Conservation (phyloP, 2,888 invertebrate species). For the Brachypterus glaber region DNA sequence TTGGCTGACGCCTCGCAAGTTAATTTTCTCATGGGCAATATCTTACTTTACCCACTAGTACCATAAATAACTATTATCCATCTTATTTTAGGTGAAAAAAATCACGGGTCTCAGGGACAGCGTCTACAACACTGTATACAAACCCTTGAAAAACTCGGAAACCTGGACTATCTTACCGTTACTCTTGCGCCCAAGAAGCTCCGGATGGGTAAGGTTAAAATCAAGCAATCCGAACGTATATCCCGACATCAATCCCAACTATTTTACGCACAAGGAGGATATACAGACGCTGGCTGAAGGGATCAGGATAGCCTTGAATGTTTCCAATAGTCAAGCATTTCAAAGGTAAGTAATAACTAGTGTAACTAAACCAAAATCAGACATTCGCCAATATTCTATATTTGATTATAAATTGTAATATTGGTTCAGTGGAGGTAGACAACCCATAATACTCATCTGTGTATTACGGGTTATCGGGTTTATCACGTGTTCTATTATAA, state of each 20-base stretch:
- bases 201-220: slow-evolving; percentile 75
- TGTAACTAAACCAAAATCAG: neutral
- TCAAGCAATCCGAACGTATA: slow-evolving; percentile 72
- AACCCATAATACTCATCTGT: too few species aligned
- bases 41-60: neutral
- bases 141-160: slow-evolving; percentile 67
- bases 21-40: too few species aligned
- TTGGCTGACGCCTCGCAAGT: too few species aligned
- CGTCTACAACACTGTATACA: slow-evolving; percentile 76
- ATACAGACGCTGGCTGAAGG: slow-evolving; percentile 70
- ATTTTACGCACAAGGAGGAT: slow-evolving; percentile 79
- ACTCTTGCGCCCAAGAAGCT: slow-evolving; percentile 74
- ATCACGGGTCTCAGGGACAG: slow-evolving; percentile 67
- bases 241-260: slow-evolving; percentile 86
- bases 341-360: slow-evolving; percentile 42
- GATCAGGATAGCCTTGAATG: slow-evolving; percentile 70
- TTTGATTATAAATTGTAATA: too few species aligned
- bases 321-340: slow-evolving; percentile 72
- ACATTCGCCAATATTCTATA: too few species aligned
- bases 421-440: too few species aligned
- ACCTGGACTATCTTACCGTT: slow-evolving; percentile 79
- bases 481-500: too few species aligned
- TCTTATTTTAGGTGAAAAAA: slow-evolving; percentile 47
- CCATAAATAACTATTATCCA: neutral
- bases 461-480: too few species aligned